Percentiles rank a stretch among this genome's conserved stretches.
These are phyloP conservation scores for Grus americana DNA, from an alignment of 2,113 vertebrate genomes.

Conservation along the genomic window DNA sequence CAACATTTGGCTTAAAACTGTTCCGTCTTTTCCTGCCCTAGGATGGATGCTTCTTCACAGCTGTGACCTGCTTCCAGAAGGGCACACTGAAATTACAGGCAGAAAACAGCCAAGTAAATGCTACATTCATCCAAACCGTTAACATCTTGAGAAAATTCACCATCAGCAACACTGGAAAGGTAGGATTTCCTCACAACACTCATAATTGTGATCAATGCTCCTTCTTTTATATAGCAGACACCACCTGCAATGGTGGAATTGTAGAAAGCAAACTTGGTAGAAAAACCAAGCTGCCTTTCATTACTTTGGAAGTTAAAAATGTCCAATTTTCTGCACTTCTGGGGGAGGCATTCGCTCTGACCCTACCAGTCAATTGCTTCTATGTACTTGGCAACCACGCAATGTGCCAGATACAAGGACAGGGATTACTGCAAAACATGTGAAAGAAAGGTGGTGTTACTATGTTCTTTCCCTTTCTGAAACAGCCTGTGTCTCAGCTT, in stretches of 20 bases:
- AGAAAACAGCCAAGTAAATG: neutral
- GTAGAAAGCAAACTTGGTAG: neutral
- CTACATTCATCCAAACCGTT: neutral
- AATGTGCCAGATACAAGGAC: neutral
- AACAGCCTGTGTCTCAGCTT: neutral
- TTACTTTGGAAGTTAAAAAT: neutral
- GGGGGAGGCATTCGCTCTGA: neutral
- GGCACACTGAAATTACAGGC: conserved; percentile 49
- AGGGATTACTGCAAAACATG: neutral
- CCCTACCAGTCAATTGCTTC: neutral
- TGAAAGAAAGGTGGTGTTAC: neutral
- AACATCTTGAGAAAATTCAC: neutral
- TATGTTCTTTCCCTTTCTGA: neutral
- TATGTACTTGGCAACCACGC: neutral
- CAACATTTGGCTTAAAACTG: neutral
- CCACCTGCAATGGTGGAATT: neutral
- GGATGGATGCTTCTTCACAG: conserved; percentile 59
- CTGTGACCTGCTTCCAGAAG: conserved; percentile 71
- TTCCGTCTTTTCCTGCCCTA: conserved; percentile 42
- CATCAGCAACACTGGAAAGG: neutral
- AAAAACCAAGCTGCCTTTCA: neutral
- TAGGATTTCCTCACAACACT: neutral
- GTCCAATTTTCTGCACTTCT: neutral
- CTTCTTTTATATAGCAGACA: neutral
- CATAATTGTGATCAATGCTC: neutral